Base-by-base conservation (phyloP, 2,113 vertebrate species). In the Potamarius usumacintae region DNA sequence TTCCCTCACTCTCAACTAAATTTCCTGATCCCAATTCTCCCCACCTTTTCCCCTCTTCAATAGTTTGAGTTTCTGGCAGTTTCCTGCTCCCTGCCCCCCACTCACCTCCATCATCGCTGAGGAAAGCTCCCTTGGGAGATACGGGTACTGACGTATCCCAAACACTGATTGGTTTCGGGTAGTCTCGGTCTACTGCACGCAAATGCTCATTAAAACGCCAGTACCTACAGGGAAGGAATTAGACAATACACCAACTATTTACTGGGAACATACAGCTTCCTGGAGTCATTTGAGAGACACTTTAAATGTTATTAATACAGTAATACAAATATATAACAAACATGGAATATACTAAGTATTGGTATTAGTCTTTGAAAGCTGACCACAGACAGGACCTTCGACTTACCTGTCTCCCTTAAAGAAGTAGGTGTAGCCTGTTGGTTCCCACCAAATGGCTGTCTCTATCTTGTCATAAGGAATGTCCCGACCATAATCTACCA, bases 161-260 rank as follows among this genome's bases (percentile, higher is more conserved):
- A 78, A 99, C 92, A 0, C 95, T 97, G 93, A 99, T 97, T 53
- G 96, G 94, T 92, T 99, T 99, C 0, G 98, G 98, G 94, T 99
- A 99, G 78, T 97, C 98, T 0, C 92, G 93, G 90, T 99, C 98
- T 69, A 96, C 96, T 0, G 93, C 91, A 7, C 96, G 96, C 0
- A 95, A 96, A 85, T 98, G 96, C 89, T 99, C 98, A 0, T 97
- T 97, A 90, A 99, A 99, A 88, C 98, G 97, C 98, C 98, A 99
- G 94, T 99, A 99, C 94, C 98, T 99, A 92, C 63, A 88, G 7
- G 76, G 30, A 30, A 20, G 27, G 30, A 53, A 84, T 53, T 34
- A 67, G 60, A 5, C 65, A 22, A 67, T 27, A 4, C 15, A 65
- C 10, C 2, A 79, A 86, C 7, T 63, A 27, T 11, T 63, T 60